A percentile compares a stretch with the other conserved stretches of the same genome.
Conservation (phyloP, 2,888 invertebrate species). For the Leucophora obtusa region DNA sequence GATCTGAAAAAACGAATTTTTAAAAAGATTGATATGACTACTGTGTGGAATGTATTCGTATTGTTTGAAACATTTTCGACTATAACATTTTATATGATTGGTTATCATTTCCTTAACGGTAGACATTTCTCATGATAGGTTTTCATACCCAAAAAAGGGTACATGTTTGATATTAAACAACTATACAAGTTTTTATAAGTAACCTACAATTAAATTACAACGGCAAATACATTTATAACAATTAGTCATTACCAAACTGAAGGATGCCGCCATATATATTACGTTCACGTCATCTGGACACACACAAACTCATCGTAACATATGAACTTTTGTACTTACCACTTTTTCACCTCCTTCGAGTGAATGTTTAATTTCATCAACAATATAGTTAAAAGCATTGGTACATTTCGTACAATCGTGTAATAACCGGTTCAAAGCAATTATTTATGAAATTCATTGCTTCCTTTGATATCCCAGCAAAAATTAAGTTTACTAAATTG, state of each 20-base stretch:
- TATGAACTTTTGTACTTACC: neutral
- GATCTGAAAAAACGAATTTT: slow-evolving; percentile 12
- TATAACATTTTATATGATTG: slow-evolving; percentile 42
- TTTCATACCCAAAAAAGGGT: slow-evolving; percentile 16
- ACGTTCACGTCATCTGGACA: slow-evolving; percentile 53
- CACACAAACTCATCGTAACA: neutral
- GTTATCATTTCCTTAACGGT: slow-evolving; percentile 33
- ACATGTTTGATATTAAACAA: neutral
- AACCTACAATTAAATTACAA: slow-evolving; percentile 75
- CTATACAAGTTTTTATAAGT: slow-evolving; percentile 7
- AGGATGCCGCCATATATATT: slow-evolving; percentile 44
- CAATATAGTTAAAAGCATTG: slow-evolving; percentile 29
- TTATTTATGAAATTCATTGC: slow-evolving; percentile 58
- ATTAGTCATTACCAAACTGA: slow-evolving; percentile 68
- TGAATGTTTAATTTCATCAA: slow-evolving; percentile 41
- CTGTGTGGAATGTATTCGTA: neutral
- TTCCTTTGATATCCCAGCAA: slow-evolving; percentile 44
- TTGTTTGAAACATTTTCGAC: slow-evolving; percentile 32
- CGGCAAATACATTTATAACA: slow-evolving; percentile 74
- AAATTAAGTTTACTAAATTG: neutral
- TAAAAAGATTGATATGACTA: slow-evolving; percentile 40
- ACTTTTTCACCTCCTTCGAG: slow-evolving; percentile 34
- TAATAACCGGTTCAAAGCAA: slow-evolving; percentile 62
- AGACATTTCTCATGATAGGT: neutral
- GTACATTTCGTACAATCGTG: slow-evolving; percentile 48